phyloP scores from a whole-genome alignment of 2,113 vertebrate genomes.

The Ochotona curzoniae region DNA sequence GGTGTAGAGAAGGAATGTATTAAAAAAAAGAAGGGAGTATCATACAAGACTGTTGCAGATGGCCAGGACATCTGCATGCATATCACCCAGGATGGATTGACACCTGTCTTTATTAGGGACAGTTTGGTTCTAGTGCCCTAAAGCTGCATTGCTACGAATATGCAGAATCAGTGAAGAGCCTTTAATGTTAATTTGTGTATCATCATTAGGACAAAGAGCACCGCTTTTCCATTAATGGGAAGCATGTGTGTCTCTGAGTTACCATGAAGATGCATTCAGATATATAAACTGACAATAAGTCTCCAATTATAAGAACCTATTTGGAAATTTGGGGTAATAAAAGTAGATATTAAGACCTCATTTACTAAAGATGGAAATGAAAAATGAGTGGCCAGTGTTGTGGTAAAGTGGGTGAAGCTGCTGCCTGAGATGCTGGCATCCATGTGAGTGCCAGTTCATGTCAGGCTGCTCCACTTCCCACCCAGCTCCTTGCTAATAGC shows the following conservation, averaged over 20 bases:
- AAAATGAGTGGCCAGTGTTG: not conserved
- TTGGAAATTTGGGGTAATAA: slow-evolving; percentile 43
- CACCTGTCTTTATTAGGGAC: too few relatives aligned
- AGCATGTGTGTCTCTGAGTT: not conserved
- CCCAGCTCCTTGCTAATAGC: too few relatives aligned
- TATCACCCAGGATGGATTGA: too few relatives aligned
- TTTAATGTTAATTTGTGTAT: not conserved
- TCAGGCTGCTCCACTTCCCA: too few relatives aligned
- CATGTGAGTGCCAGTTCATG: too few relatives aligned
- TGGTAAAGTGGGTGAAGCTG: too few relatives aligned
- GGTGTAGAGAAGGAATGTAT: too few relatives aligned
- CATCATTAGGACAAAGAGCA: not conserved
- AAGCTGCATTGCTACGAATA: slow-evolving; percentile 42
- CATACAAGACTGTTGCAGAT: too few relatives aligned
- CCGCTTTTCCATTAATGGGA: not conserved
- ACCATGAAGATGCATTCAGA: slow-evolving; percentile 7
- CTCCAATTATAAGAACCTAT: slow-evolving; percentile 13
- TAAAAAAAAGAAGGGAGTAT: too few relatives aligned
- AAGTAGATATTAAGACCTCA: not conserved
- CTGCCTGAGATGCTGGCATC: too few relatives aligned
- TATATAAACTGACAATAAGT: not conserved
- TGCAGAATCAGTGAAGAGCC: slow-evolving; percentile 2
- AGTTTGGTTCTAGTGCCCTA: not conserved
- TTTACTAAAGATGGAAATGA: slow-evolving; percentile 47
- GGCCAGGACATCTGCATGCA: too few relatives aligned